A percentile compares a stretch with the other conserved stretches of the same genome.
Evolutionary conservation across 2,888 invertebrate species (phyloP).

Genomic region (Trichopria drosophilae): DNA sequence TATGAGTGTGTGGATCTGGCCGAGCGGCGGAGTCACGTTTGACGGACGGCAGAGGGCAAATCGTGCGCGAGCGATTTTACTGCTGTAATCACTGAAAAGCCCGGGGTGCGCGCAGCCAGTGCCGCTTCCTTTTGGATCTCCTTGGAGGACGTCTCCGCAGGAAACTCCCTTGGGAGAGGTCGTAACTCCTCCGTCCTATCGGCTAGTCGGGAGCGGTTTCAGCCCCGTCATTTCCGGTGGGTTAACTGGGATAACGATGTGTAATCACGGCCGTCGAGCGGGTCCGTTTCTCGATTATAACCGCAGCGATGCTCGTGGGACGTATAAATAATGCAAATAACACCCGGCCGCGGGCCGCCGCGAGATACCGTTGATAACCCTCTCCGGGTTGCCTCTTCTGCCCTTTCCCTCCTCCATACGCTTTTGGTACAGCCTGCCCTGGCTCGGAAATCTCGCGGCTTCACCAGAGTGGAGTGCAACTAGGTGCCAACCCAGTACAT

Average conservation of each 20-base stretch:
- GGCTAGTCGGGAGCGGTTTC: slow-evolving; percentile 24
- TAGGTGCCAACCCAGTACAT: too few relatives aligned
- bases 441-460: too few relatives aligned
- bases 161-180: slow-evolving; percentile 22
- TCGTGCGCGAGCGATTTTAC: too few relatives aligned
- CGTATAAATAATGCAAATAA: slow-evolving; percentile 56
- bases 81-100: too few relatives aligned
- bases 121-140: background rate
- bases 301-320: slow-evolving; percentile 51
- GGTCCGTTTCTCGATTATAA: slow-evolving; percentile 50
- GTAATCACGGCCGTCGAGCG: slow-evolving; percentile 51
- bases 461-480: too few relatives aligned
- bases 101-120: slow-evolving; percentile 6
- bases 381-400: slow-evolving; percentile 17
- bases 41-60: too few relatives aligned
- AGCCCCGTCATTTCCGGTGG: slow-evolving; percentile 52
- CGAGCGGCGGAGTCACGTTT: too few relatives aligned
- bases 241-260: slow-evolving; percentile 56
- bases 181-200: slow-evolving; percentile 33
- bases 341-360: slow-evolving; percentile 35
- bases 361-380: slow-evolving; percentile 43
- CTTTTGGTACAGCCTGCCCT: too few relatives aligned
- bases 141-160: slow-evolving; percentile 14
- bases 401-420: slow-evolving; percentile 26
- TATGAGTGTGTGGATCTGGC: too few relatives aligned